Evolutionary conservation across 2,888 invertebrate genomes (phyloP).

Genomic region (Taenaris catops): DNA sequence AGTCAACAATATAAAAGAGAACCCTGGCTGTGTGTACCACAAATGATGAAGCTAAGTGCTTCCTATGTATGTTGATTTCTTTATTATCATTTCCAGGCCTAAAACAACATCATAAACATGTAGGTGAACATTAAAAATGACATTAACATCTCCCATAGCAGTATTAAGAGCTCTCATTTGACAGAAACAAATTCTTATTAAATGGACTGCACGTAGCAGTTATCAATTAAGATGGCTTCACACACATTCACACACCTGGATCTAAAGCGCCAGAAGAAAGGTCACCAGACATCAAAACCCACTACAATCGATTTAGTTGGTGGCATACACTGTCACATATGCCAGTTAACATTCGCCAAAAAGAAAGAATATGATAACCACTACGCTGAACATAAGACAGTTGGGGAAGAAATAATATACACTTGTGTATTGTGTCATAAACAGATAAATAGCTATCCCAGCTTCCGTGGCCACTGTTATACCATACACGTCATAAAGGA

Average conservation of each 20-base stretch:
- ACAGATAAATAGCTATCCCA: conserved; percentile 72
- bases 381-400: conserved; percentile 57
- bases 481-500: conserved; percentile 73
- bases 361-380: conserved; percentile 77
- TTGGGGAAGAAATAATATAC: conserved; percentile 53
- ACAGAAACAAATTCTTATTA: conserved; percentile 46
- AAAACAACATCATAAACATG: conserved; percentile 46
- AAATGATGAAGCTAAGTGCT: too few species aligned
- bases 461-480: conserved; percentile 81
- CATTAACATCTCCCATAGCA: conserved; percentile 45
- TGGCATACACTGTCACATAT: conserved; percentile 80
- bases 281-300: conserved; percentile 35
- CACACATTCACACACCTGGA: conserved; percentile 23
- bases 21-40: too few species aligned
- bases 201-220: conserved; percentile 60
- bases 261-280: conserved; percentile 16
- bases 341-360: conserved; percentile 66
- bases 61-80: too few species aligned
- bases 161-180: conserved; percentile 43
- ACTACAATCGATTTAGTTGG: conserved; percentile 64
- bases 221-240: conserved; percentile 42
- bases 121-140: conserved; percentile 46
- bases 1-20: too few species aligned
- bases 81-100: conserved; percentile 39
- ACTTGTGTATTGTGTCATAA: conserved; percentile 79